phyloP scores from a whole-genome alignment of 1,140 invertebrate genomes.

The Nephotettix cincticeps region DNA sequence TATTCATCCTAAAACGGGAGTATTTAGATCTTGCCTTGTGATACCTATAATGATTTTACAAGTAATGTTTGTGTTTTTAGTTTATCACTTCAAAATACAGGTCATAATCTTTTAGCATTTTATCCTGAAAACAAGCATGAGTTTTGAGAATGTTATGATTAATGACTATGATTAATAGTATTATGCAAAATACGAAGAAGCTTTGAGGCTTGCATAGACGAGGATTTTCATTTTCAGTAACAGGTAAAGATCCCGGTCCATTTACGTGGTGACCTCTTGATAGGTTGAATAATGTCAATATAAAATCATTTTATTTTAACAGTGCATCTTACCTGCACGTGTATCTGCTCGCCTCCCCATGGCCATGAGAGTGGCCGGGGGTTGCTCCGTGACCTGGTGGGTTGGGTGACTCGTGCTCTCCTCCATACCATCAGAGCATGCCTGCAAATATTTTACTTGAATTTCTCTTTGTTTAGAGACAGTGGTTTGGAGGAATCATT shows the following conservation, averaged over 20 bases:
- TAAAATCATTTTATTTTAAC: background rate
- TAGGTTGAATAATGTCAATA: background rate
- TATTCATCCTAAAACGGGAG: too few relatives aligned
- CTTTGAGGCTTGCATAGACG: background rate
- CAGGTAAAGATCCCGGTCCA: background rate
- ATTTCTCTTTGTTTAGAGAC: too few relatives aligned
- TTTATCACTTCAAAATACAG: too few relatives aligned
- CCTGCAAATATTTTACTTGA: background rate
- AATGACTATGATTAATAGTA: too few relatives aligned
- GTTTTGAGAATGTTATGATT: too few relatives aligned
- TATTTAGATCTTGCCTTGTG: too few relatives aligned
- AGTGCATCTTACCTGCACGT: background rate
- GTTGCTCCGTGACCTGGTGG: background rate
- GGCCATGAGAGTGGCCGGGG: background rate
- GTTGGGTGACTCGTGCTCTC: background rate
- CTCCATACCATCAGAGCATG: constrained; percentile 12
- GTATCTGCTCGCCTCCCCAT: background rate
- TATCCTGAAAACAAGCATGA: too few relatives aligned
- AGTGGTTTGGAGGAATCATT: too few relatives aligned
- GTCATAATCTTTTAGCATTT: too few relatives aligned
- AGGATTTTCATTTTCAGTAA: background rate
- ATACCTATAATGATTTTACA: too few relatives aligned
- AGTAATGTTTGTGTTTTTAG: too few relatives aligned
- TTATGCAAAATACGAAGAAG: background rate
- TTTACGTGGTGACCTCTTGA: background rate